Evolutionary conservation across 2,113 vertebrate species (phyloP).

Genomic region (Ictalurus punctatus): DNA sequence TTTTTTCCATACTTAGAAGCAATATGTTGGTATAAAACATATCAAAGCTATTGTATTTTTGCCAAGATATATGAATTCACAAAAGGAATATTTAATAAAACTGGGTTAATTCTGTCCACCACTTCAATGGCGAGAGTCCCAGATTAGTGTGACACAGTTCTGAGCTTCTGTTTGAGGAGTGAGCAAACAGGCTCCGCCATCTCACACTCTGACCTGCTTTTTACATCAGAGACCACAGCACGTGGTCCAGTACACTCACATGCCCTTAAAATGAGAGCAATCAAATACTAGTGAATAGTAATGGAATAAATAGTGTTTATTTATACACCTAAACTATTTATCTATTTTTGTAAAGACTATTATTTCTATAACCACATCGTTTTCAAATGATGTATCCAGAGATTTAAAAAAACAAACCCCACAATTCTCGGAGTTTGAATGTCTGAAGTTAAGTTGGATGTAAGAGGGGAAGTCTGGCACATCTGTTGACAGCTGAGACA

Average conservation of each 20-base stretch:
- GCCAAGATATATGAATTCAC: background rate
- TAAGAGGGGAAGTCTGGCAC: slow-evolving; percentile 56
- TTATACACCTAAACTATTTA: background rate
- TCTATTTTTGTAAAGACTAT: background rate
- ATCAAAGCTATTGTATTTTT: background rate
- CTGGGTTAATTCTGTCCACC: background rate
- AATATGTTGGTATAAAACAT: background rate
- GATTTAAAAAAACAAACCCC: background rate
- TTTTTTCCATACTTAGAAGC: background rate
- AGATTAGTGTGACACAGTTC: slow-evolving; percentile 25
- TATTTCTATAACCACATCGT: background rate
- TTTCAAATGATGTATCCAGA: background rate
- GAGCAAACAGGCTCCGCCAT: background rate
- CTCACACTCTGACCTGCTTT: slow-evolving; percentile 34
- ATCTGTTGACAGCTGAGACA: slow-evolving; percentile 50
- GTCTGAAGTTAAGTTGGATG: slow-evolving; percentile 37
- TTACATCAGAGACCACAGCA: slow-evolving; percentile 16
- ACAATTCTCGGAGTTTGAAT: slow-evolving; percentile 36
- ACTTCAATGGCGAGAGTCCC: slow-evolving; percentile 3
- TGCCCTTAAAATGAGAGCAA: background rate
- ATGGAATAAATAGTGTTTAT: background rate
- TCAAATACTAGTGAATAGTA: background rate
- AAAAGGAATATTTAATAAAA: background rate
- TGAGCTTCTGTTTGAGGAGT: slow-evolving; percentile 7
- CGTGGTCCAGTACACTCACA: background rate